A percentile compares a stretch with the other conserved stretches of the same genome.
Evolutionary conservation across 2,888 invertebrate genomes (phyloP).

Genomic region (Agrotis segetum): DNA sequence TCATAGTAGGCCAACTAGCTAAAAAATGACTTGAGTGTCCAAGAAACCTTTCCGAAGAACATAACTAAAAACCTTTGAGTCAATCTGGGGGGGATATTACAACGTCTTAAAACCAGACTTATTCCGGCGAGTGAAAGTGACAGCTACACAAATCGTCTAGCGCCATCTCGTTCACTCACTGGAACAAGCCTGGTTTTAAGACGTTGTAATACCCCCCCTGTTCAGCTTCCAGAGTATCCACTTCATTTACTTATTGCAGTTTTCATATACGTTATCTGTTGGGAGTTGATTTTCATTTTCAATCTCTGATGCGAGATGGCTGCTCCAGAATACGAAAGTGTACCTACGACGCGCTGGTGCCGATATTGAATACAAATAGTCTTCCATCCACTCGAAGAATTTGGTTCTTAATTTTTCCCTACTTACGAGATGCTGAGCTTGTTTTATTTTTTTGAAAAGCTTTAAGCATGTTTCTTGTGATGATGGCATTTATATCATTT

Average conservation of each 20-base stretch:
- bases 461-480: not conserved
- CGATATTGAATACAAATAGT: conserved; percentile 52
- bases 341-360: conserved; percentile 1
- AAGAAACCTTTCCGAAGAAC: too few species aligned
- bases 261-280: conserved; percentile 44
- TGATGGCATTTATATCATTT: too few species aligned
- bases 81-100: too few species aligned
- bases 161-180: too few species aligned
- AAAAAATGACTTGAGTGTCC: too few species aligned
- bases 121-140: too few species aligned
- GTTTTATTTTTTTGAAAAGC: not conserved
- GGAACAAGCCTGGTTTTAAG: too few species aligned
- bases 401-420: not conserved
- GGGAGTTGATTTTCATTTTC: conserved; percentile 59
- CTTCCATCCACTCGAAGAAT: conserved; percentile 24
- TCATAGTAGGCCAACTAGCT: too few species aligned
- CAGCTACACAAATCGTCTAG: too few species aligned
- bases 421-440: not conserved
- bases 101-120: too few species aligned
- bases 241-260: conserved; percentile 32
- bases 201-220: too few species aligned
- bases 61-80: not conserved
- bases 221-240: not conserved
- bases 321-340: conserved; percentile 51
- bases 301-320: conserved; percentile 52